A percentile compares a stretch with the other conserved stretches of the same genome.
These are phyloP conservation scores for Sesamia inferens DNA, from an alignment of 2,888 invertebrate species.

Conservation along the genomic window DNA sequence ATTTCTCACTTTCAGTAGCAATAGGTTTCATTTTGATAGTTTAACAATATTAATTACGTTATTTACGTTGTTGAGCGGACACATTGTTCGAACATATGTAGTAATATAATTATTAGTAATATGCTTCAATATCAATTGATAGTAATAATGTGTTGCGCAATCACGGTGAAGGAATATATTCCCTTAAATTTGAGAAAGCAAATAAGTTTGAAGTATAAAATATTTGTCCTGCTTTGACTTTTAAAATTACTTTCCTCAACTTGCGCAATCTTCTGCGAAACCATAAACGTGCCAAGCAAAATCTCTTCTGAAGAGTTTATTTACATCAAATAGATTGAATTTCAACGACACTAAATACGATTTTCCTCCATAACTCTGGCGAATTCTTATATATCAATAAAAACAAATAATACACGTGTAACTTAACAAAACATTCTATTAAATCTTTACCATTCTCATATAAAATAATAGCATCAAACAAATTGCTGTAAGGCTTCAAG, in stretches of 20 bases:
- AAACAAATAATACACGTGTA: constrained; percentile 52
- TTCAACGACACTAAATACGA: constrained; percentile 28
- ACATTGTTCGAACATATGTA: too few species aligned
- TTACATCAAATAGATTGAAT: constrained; percentile 29
- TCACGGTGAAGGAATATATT: constrained; percentile 4
- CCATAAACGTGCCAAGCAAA: constrained; percentile 25
- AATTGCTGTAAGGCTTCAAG: constrained; percentile 61
- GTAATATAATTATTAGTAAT: too few species aligned
- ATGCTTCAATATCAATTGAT: too few species aligned
- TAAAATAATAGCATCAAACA: constrained; percentile 56
- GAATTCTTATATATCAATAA: constrained; percentile 44
- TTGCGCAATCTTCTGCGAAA: constrained; percentile 40
- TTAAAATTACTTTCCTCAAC: constrained; percentile 27
- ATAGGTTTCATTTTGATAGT: too few species aligned
- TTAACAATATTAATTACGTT: too few species aligned
- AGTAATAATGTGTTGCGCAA: too few species aligned
- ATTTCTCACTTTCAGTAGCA: too few species aligned
- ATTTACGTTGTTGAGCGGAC: too few species aligned
- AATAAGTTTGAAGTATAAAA: constrained; percentile 25
- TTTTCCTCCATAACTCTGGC: constrained; percentile 33
- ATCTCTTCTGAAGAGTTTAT: constrained; percentile 12
- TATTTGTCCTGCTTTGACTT: constrained; percentile 19
- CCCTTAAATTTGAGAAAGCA: constrained; percentile 22
- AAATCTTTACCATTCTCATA: constrained; percentile 32
- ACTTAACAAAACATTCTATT: constrained; percentile 42